Base-by-base conservation (phyloP, 92 coral and sea anemone species). In the Phenganax stokvisi region DNA sequence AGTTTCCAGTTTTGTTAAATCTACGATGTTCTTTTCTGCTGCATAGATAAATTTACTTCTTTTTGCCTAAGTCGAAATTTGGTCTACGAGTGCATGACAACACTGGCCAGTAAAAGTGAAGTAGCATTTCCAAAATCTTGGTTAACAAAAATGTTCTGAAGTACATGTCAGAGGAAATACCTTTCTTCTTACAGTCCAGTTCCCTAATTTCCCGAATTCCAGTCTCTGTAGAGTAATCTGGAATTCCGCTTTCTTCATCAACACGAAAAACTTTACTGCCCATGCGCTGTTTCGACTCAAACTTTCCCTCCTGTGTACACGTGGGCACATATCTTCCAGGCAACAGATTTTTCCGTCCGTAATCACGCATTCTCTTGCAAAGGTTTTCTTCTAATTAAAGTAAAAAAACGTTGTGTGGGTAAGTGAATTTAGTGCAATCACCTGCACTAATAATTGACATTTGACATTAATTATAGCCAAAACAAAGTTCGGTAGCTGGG, bases 241-340 rank as follows among this genome's bases (percentile, higher is more conserved):
- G 98, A 54, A 91, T 82, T 80, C 98, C 97, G 66, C 82, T 86
- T 78, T 88, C 87, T 20, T 87, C 87, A 82, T 93, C 87, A 47
- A 93, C 98, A 80, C 98, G 91, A 84, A 93, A 91, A 74, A 86
- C 85, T 88, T 82, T 87, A 29, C 92, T 91, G 53, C 88, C 98
- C 17, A 86, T 91, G 51, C 88, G 84, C 76, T 93, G 98, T 0
- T 84, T 56, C 54, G 63, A 76, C 66, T 88, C 61, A 78, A 91
- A 93, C 55, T 86, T 91, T 13, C 98, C 98, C 44, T 83, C 57
- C 8, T 68, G 80, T 75, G 90, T 96, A 84, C 98, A 93, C 9
- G 63, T 78, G 2, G 98, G 98, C 8, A 30, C 82, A 72, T 93
- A 93, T 79, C 88, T 97, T 0, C 98, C 98, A 59, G 89, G 89